Evolutionary conservation across 1,140 invertebrate species (phyloP).

Genomic region (Aphis craccivora): DNA sequence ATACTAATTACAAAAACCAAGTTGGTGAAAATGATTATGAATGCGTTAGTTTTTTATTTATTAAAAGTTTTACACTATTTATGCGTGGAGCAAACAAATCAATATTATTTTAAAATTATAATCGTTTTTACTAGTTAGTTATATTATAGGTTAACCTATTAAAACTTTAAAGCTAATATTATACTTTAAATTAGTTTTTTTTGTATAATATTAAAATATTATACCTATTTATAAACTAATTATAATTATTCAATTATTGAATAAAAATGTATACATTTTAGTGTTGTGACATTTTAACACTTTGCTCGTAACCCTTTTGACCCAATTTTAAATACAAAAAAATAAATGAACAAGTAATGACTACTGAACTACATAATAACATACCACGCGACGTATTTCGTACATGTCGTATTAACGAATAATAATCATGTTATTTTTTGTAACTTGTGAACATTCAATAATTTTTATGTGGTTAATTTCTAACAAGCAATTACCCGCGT

Average conservation of each 20-base stretch:
- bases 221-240: background rate
- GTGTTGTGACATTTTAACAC: conserved; percentile 10
- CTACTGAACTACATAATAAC: conserved; percentile 10
- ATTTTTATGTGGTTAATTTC: background rate
- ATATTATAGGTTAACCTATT: background rate
- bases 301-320: background rate
- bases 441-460: background rate
- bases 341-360: background rate
- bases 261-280: background rate
- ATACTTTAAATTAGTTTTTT: background rate
- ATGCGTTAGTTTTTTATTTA: background rate
- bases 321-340: background rate
- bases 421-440: background rate
- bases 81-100: background rate
- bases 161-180: background rate
- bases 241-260: background rate
- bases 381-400: background rate
- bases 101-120: background rate
- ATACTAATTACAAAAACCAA: background rate
- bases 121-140: background rate
- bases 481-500: background rate
- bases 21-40: background rate
- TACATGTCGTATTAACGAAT: background rate
- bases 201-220: background rate
- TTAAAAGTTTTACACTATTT: background rate